A percentile compares a stretch with the other conserved stretches of the same genome.
These are phyloP conservation scores for Resseliella maxima DNA, from an alignment of 2,888 invertebrate species.

Conservation along the genomic window DNA sequence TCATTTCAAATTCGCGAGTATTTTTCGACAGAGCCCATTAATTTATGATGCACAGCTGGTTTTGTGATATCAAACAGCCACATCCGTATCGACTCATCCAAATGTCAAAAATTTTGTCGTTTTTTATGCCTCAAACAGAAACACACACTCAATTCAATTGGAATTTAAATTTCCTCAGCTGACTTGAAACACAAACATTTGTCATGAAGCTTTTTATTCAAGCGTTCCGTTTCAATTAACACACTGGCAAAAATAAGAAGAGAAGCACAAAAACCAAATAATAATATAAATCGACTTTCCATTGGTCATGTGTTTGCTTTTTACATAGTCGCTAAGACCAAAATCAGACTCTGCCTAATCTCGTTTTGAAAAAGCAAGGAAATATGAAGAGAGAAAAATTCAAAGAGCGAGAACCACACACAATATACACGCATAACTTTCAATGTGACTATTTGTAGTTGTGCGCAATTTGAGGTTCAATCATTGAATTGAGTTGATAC, in stretches of 20 bases:
- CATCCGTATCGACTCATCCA: neutral
- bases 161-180: neutral
- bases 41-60: slow-evolving; percentile 3
- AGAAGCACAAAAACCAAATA: neutral
- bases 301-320: neutral
- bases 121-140: no score
- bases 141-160: neutral
- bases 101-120: neutral
- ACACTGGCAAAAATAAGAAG: neutral
- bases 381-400: neutral
- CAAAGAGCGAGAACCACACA: no score
- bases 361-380: neutral
- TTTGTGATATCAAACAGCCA: neutral
- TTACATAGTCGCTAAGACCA: neutral
- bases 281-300: neutral
- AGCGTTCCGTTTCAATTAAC: neutral
- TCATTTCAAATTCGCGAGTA: neutral
- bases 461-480: slow-evolving; percentile 2
- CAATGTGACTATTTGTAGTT: neutral
- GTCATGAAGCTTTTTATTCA: neutral
- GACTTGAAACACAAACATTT: neutral
- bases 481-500: neutral
- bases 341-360: neutral
- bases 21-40: neutral
- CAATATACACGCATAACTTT: no score